phyloP scores from a whole-genome alignment of 2,888 invertebrate species.

The Hyles lineata region DNA sequence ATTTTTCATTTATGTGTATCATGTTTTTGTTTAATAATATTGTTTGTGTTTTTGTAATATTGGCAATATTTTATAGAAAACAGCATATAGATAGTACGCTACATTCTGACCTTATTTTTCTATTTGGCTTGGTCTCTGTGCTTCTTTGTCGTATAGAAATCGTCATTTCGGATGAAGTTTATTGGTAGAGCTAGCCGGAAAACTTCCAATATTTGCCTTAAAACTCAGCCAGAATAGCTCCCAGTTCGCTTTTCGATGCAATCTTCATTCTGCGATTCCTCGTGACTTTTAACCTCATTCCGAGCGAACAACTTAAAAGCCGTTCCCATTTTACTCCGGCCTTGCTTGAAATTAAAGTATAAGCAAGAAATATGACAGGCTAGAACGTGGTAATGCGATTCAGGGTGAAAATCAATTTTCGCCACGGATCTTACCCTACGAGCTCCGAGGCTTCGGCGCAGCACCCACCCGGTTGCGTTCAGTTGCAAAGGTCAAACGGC shows the following conservation, averaged over 20 bases:
- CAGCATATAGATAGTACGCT: too few relatives aligned
- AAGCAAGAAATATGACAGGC: neutral
- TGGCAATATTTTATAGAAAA: too few relatives aligned
- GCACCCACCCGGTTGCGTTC: neutral
- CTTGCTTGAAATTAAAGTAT: neutral
- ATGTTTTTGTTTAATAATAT: too few relatives aligned
- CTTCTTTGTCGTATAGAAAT: too few relatives aligned
- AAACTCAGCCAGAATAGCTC: neutral
- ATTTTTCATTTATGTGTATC: neutral
- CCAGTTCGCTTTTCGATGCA: neutral
- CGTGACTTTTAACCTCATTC: neutral
- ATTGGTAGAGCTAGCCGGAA: neutral
- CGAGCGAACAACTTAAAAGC: neutral
- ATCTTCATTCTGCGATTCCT: neutral
- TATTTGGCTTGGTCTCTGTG: too few relatives aligned
- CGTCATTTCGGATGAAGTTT: too few relatives aligned
- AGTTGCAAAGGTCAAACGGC: constrained; percentile 15
- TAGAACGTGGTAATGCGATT: neutral
- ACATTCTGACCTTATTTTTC: too few relatives aligned
- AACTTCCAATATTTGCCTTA: neutral
- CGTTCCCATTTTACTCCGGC: neutral
- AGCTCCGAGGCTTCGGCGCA: neutral
- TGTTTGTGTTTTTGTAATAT: too few relatives aligned
- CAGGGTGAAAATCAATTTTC: neutral
- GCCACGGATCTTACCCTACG: neutral